These are phyloP conservation scores for Tragelaphus scriptus DNA, from an alignment of 2,113 vertebrate genomes.

Conservation along the genomic window DNA sequence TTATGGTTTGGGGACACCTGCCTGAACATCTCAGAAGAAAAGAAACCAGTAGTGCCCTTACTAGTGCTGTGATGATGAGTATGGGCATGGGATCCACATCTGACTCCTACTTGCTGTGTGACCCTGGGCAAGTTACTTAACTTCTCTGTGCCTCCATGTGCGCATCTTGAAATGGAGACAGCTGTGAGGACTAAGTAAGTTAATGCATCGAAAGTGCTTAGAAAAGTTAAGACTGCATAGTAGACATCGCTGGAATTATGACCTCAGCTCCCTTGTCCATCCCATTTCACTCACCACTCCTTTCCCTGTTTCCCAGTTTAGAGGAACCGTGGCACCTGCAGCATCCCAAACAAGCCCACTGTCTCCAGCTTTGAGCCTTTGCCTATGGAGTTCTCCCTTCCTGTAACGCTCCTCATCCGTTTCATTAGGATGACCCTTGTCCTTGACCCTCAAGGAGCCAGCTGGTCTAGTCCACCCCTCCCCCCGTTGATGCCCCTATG, in stretches of 20 bases:
- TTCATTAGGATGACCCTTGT: neutral
- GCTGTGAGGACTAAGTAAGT: neutral
- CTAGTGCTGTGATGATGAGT: neutral
- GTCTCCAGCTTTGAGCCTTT: neutral
- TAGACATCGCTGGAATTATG: neutral
- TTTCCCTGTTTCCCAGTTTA: neutral
- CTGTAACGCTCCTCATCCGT: neutral
- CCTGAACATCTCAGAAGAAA: neutral
- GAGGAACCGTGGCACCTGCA: neutral
- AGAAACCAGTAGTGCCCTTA: neutral
- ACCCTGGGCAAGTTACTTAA: neutral
- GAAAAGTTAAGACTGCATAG: neutral
- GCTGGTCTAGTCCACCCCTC: neutral
- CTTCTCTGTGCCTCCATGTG: neutral
- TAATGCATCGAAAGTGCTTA: neutral
- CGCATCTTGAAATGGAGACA: neutral
- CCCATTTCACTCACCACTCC: neutral
- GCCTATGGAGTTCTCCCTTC: rapidly evolving
- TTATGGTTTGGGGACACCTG: neutral
- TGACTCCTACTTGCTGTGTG: neutral
- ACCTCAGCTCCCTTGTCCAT: neutral
- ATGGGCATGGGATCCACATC: neutral
- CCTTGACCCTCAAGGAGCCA: neutral
- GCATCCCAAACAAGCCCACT: neutral
- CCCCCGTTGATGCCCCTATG: neutral